Conservation (phyloP, 1,140 invertebrate genomes). For the Procambarus clarkii region DNA sequence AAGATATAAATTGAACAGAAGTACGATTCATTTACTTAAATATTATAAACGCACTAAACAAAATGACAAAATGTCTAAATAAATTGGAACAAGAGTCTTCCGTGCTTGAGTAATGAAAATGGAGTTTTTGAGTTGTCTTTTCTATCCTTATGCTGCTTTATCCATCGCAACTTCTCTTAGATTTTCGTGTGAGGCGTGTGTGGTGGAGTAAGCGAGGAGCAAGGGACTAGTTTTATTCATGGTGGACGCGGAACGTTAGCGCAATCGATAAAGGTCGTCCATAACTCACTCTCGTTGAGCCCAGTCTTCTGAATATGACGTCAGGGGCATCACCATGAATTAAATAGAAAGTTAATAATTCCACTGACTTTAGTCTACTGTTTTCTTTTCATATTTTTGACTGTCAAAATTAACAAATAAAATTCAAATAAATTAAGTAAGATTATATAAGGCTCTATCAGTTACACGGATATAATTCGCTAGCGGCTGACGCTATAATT, state of each 20-base stretch:
- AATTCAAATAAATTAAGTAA: background rate
- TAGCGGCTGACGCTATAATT: too few relatives aligned
- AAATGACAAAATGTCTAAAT: background rate
- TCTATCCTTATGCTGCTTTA: background rate
- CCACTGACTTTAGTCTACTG: background rate
- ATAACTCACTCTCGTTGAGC: conserved; percentile 51
- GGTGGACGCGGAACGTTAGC: conserved; percentile 36
- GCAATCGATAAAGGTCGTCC: conserved; percentile 47
- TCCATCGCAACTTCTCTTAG: conserved; percentile 10
- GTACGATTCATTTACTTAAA: too few relatives aligned
- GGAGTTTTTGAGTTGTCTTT: conserved; percentile 60
- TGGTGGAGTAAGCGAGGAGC: background rate
- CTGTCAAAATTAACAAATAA: background rate
- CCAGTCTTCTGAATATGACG: conserved; percentile 54
- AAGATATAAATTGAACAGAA: too few relatives aligned
- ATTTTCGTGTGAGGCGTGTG: conserved; percentile 9
- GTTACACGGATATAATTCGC: background rate
- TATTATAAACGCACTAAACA: too few relatives aligned
- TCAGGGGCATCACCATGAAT: background rate
- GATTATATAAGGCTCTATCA: background rate
- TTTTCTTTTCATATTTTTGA: background rate
- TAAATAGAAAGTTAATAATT: background rate
- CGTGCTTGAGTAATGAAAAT: conserved; percentile 48
- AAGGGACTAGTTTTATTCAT: conserved; percentile 54
- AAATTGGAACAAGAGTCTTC: background rate